Percentiles rank a stretch among this genome's conserved stretches.
Conservation (phyloP, 2,113 vertebrate species). For the Oreocharis arfaki region DNA sequence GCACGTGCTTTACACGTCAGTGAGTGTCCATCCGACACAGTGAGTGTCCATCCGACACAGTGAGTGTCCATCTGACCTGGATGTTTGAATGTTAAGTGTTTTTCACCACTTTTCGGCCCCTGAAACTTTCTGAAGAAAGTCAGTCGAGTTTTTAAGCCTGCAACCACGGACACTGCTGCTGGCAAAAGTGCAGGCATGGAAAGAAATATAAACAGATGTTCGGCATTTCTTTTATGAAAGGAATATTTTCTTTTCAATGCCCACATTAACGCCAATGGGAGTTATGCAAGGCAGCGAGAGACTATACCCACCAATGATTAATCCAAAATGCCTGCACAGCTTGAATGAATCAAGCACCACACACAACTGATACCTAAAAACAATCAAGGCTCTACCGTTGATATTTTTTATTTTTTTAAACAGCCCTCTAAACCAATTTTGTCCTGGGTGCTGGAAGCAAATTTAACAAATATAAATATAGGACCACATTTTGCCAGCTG, state of each 20-base stretch:
- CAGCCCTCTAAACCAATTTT: background rate
- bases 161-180: background rate
- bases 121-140: background rate
- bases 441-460: conserved; percentile 15
- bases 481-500: conserved; percentile 10
- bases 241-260: conserved; percentile 26
- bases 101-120: background rate
- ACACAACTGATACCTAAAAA: background rate
- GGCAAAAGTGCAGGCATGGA: background rate
- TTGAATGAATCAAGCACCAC: conserved; percentile 1
- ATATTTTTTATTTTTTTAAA: conserved; percentile 27
- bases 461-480: conserved; percentile 19
- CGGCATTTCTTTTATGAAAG: background rate
- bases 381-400: background rate
- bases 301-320: background rate
- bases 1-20: fast-evolving
- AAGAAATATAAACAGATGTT: conserved; percentile 44
- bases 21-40: background rate
- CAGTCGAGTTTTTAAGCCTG: background rate
- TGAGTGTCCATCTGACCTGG: background rate
- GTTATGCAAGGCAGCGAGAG: background rate
- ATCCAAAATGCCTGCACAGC: conserved; percentile 7
- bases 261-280: conserved; percentile 16
- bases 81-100: background rate
- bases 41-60: background rate